A percentile compares a stretch with the other conserved stretches of the same genome.
These are phyloP conservation scores for Epinotia nisella DNA, from an alignment of 2,888 invertebrate genomes.

Conservation along the genomic window DNA sequence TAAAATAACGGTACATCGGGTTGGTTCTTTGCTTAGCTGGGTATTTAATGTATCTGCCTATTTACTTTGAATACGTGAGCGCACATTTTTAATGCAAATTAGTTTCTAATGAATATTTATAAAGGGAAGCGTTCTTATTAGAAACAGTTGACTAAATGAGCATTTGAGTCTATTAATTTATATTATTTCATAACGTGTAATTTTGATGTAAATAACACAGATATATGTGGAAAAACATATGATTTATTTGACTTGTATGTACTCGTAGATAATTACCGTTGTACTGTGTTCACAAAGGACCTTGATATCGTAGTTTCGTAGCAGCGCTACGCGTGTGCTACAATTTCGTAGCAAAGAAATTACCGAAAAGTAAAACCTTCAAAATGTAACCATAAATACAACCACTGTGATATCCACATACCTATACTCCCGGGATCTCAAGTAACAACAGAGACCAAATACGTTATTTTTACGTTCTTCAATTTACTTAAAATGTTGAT, in stretches of 20 bases:
- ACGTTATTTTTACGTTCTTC: neutral
- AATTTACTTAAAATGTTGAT: neutral
- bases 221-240: too few species aligned
- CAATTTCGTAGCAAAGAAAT: constrained; percentile 26
- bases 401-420: neutral
- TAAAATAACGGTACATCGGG: constrained; percentile 81
- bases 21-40: constrained; percentile 70
- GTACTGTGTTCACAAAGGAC: neutral
- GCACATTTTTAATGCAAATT: constrained; percentile 79
- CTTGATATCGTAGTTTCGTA: neutral
- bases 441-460: neutral
- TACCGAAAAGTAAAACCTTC: neutral
- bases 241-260: too few species aligned
- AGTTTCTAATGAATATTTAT: constrained; percentile 75
- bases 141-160: constrained; percentile 23
- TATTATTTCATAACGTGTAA: too few species aligned
- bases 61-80: constrained; percentile 76
- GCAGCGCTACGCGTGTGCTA: constrained; percentile 26
- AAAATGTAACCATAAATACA: neutral
- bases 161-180: neutral
- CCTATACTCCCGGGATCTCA: neutral
- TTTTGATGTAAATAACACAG: too few species aligned
- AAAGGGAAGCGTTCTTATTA: constrained; percentile 21
- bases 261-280: too few species aligned
- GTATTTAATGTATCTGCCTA: constrained; percentile 64